Conservation (phyloP, 2,888 invertebrate species). For the Biston betularia region DNA sequence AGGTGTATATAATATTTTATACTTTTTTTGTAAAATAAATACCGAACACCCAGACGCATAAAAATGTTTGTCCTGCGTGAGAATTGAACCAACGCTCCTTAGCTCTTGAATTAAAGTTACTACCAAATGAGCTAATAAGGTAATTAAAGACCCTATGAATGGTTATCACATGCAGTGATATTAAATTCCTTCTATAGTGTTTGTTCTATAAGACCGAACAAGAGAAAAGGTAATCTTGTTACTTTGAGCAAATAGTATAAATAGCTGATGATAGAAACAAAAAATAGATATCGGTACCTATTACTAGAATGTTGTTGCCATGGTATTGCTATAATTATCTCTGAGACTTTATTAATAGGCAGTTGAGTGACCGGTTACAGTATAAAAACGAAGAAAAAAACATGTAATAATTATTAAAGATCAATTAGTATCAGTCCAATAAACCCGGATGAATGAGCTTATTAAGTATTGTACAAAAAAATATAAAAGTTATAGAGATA, state of each 20-base stretch:
- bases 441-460: constrained; percentile 22
- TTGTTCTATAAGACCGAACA: too few relatives aligned
- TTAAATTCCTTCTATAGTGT: too few relatives aligned
- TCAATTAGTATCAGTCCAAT: constrained; percentile 18
- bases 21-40: too few relatives aligned
- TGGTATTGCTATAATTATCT: constrained; percentile 4
- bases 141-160: too few relatives aligned
- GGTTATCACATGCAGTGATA: too few relatives aligned
- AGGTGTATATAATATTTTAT: too few relatives aligned
- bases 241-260: neutral
- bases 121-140: too few relatives aligned
- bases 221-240: neutral
- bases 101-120: too few relatives aligned
- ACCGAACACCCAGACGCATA: too few relatives aligned
- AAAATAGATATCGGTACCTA: neutral
- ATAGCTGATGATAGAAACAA: neutral
- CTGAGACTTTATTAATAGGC: neutral
- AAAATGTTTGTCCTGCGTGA: too few relatives aligned
- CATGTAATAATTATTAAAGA: constrained; percentile 2
- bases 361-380: neutral
- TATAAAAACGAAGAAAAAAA: constrained; percentile 9
- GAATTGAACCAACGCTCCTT: too few relatives aligned
- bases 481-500: neutral
- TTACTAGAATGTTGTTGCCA: neutral
- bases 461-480: neutral